phyloP scores from a whole-genome alignment of 2,888 invertebrate genomes.

The Stenurella melanura region DNA sequence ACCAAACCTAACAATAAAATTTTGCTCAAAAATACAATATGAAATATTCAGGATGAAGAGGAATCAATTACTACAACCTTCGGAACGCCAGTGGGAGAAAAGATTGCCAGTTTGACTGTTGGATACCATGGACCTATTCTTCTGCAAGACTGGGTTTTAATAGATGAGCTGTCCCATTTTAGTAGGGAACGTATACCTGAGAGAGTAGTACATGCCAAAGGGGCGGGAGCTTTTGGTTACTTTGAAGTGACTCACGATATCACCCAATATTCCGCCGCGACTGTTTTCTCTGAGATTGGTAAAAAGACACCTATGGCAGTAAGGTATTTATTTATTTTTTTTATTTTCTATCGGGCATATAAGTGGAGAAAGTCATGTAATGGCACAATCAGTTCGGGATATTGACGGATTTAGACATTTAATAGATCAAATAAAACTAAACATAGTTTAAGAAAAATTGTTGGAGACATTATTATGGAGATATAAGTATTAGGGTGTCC shows the following conservation, averaged over 20 bases:
- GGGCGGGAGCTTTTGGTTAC: slow-evolving; percentile 91
- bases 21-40: too few relatives aligned
- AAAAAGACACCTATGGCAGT: slow-evolving; percentile 88
- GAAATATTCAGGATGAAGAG: slow-evolving; percentile 76
- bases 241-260: slow-evolving; percentile 94
- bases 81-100: slow-evolving; percentile 89
- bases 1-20: too few relatives aligned
- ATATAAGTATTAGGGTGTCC: too few relatives aligned
- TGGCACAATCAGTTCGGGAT: too few relatives aligned
- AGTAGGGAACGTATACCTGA: slow-evolving; percentile 96
- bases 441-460: too few relatives aligned
- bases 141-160: slow-evolving; percentile 86
- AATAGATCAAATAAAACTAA: too few relatives aligned
- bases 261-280: slow-evolving; percentile 85
- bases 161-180: slow-evolving; percentile 90
- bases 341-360: too few relatives aligned
- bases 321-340: slow-evolving; percentile 73
- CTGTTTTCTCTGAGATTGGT: slow-evolving; percentile 84
- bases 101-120: slow-evolving; percentile 87
- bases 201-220: slow-evolving; percentile 97
- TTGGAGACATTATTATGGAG: too few relatives aligned
- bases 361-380: too few relatives aligned
- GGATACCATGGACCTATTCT: slow-evolving; percentile 91
- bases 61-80: slow-evolving; percentile 84
- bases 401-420: too few relatives aligned